Base-by-base conservation (phyloP, 1,140 invertebrate genomes). In the Oryzaephilus surinamensis region DNA sequence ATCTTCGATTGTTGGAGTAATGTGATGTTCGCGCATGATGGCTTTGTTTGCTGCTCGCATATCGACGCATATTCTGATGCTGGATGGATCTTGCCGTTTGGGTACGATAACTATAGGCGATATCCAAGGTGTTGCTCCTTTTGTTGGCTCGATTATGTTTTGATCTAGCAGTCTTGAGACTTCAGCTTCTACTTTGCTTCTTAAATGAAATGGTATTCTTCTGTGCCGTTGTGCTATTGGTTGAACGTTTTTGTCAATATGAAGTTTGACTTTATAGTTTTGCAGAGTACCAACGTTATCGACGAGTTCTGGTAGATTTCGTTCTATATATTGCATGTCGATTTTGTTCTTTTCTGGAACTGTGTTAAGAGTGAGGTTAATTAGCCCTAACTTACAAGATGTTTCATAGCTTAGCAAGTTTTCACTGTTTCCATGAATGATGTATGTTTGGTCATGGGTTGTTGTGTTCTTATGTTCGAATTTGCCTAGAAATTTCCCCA, bases 31-130 rank as follows among this genome's bases (percentile, higher is more conserved):
- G 20, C 54, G 30, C 31, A 45, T 12, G 4, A 65, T 57, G 0
- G 63, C 61, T 48, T 52, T 24, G 35, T 58, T 60, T 1, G 55
- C 60, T 24, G 41, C 12, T 16, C 60, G 38, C 57, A 64, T 60
- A 32, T 64, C 59, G 1, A 64, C 30, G 41, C 59, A 62, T 14
- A 65, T 24, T 11, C 60, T 30, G 6, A 60, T 31, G 16, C 49
- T 46, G 5, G 36, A 45, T 27, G 45, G 26, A 30, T 61, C 56
- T 13, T 2, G 12, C 13, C 36, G 21, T 33, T 58, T 63, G 1
- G 52, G 19, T 7, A 56, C 45, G 6, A 52, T 48, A 5, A 58
- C 54, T 5, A 62, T 36, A 3, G 61, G 58, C 15, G 59, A 61
- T 14, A 63, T 45, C 58, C 59, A 64, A 10, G 46, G 43, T 18